phyloP scores from a whole-genome alignment of 2,888 invertebrate species.

The Sycophila texana region DNA sequence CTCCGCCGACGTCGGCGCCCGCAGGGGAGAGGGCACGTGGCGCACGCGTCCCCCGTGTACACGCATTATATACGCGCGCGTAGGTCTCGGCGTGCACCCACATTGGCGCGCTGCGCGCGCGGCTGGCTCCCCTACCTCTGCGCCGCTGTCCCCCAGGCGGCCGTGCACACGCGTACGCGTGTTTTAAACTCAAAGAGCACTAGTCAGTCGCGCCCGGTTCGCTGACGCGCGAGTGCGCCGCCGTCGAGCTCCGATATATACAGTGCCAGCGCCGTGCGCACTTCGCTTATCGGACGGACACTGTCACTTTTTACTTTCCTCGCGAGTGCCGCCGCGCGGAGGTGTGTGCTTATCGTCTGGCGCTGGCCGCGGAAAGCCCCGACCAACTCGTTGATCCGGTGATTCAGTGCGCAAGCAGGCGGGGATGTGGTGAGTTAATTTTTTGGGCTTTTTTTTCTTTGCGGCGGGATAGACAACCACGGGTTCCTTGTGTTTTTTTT shows the following conservation, averaged over 20 bases:
- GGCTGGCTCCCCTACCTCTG: not conserved
- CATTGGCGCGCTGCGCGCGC: not conserved
- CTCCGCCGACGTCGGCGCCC: not conserved
- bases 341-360: not conserved
- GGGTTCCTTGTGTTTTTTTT: not conserved
- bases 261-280: not conserved
- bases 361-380: too few species aligned
- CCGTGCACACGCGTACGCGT: not conserved
- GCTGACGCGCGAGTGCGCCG: slow-evolving; percentile 20
- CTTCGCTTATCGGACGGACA: not conserved
- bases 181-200: slow-evolving; percentile 35
- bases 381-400: not conserved
- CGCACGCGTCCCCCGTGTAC: not conserved
- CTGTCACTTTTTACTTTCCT: not conserved
- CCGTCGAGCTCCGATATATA: not conserved
- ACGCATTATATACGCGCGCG: not conserved
- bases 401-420: slow-evolving; percentile 28
- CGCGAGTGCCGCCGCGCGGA: not conserved
- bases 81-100: too few species aligned
- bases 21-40: slow-evolving; percentile 5
- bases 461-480: not conserved
- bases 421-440: slow-evolving; percentile 24
- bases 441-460: not conserved
- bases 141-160: not conserved
- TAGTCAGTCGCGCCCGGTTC: slow-evolving; percentile 51